phyloP scores from a whole-genome alignment of 2,888 invertebrate species.

The Leptothorax acervorum region DNA sequence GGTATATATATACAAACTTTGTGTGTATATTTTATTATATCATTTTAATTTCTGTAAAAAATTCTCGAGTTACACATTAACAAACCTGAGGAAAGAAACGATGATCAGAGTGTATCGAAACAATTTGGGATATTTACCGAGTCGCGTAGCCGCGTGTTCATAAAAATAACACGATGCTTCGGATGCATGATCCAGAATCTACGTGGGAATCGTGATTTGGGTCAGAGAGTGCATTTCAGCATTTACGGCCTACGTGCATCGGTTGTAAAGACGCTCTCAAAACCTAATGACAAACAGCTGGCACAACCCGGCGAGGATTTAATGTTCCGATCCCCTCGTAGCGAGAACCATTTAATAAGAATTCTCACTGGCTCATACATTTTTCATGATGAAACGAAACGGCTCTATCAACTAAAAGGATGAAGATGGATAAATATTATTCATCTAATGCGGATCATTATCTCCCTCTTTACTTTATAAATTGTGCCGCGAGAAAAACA shows the following conservation, averaged over 20 bases:
- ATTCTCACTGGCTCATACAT: conserved; percentile 43
- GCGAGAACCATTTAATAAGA: conserved; percentile 42
- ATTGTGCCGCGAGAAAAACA: background rate
- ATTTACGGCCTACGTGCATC: conserved; percentile 53
- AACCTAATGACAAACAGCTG: conserved; percentile 54
- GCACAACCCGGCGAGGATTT: conserved; percentile 41
- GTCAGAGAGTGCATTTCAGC: conserved; percentile 51
- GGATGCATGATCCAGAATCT: conserved; percentile 43
- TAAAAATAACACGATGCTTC: conserved; percentile 47
- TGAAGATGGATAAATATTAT: conserved; percentile 53
- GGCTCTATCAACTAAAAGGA: conserved; percentile 39
- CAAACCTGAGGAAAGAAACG: background rate
- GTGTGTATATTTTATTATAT: background rate
- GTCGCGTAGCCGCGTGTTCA: conserved; percentile 26
- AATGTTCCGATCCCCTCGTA: conserved; percentile 31
- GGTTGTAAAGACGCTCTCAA: conserved; percentile 47
- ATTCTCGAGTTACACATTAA: background rate
- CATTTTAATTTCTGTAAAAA: background rate
- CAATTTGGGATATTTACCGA: conserved; percentile 27
- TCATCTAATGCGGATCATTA: conserved; percentile 34
- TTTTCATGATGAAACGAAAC: conserved; percentile 46
- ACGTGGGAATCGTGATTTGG: conserved; percentile 50
- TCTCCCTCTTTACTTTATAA: conserved; percentile 28
- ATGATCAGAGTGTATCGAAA: background rate
- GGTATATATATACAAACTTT: background rate